Evolutionary conservation across 2,888 invertebrate genomes (phyloP), one percentile per base, ranked within the genome.

Genomic region (Drosophila antonietae): DNA sequence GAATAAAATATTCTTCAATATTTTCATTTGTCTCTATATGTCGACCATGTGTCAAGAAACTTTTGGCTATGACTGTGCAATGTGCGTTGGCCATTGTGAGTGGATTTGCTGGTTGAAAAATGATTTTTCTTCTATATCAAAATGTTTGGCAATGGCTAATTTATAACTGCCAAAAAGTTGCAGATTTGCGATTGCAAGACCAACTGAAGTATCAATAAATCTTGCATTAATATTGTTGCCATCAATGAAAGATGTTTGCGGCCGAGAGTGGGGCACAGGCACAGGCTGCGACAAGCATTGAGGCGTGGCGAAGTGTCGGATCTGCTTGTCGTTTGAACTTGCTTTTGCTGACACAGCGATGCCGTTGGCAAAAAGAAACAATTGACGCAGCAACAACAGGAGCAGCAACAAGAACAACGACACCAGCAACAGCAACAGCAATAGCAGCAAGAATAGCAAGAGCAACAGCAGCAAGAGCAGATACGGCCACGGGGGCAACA

Each of bases 161-260:
- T 84, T 87, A 81, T 87, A 87, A 75, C 80, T 80, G 82, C 65
- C 81, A 78, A 49, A 75, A 75, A 67, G 73, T 75, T 70, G 67
- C 75, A 70, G 79, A 70, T 63, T 72, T 78, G 58, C 52, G 64
- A 73, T 74, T 75, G 72, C 55, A 65, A 53, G 18, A 56, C 61
- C 46, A 57, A 56, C 68, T 55, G 61, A 60, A 57, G 73, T 75
- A 73, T 73, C 84, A 73, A 83, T 86, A 83, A 86, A 80, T 81
- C 81, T 83, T 67, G 65, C 83, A 84, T 84, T 84, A 73, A 78
- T 80, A 72, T 70, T 59, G 68, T 65, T 53, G 31, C 69, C 74
- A 65, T 73, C 73, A 71, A 65, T 69, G 59, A 28, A 55, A 63
- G 62, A 64, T 56, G 53, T 18, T 46, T 2, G 15, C 15, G 14